Evolutionary conservation across 1,140 invertebrate genomes (phyloP).

Genomic region (Sarcophaga bullata): DNA sequence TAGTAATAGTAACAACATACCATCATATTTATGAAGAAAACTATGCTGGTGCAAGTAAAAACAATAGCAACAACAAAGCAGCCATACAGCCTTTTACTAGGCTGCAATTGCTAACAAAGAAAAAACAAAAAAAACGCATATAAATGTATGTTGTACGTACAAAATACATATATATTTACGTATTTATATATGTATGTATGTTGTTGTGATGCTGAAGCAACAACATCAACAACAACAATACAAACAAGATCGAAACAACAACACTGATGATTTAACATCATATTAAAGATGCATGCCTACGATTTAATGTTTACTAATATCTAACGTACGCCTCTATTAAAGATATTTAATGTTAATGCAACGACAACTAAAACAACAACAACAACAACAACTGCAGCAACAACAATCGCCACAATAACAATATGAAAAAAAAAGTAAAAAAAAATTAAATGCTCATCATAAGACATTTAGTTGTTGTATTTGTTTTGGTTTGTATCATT

Average conservation of each 20-base stretch:
- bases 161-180: neutral
- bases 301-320: slow-evolving; percentile 41
- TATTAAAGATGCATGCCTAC: slow-evolving; percentile 37
- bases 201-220: neutral
- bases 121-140: too few relatives aligned
- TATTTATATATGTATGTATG: neutral
- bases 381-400: neutral
- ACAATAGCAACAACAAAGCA: neutral
- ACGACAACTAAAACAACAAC: neutral
- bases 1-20: neutral
- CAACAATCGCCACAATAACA: too few relatives aligned
- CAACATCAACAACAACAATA: neutral
- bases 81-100: neutral
- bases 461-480: slow-evolving; percentile 25
- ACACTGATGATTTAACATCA: slow-evolving; percentile 37
- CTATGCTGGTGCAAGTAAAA: neutral
- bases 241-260: neutral
- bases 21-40: slow-evolving; percentile 35
- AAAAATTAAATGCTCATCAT: slow-evolving; percentile 3
- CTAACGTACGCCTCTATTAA: slow-evolving; percentile 26
- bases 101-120: neutral
- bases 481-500: slow-evolving; percentile 14
- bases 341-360: slow-evolving; percentile 13
- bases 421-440: neutral
- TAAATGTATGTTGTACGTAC: too few relatives aligned